These are phyloP conservation scores for Parotocinclus haroldoi DNA, from an alignment of 2,797 vertebrate species.

Conservation along the genomic window DNA sequence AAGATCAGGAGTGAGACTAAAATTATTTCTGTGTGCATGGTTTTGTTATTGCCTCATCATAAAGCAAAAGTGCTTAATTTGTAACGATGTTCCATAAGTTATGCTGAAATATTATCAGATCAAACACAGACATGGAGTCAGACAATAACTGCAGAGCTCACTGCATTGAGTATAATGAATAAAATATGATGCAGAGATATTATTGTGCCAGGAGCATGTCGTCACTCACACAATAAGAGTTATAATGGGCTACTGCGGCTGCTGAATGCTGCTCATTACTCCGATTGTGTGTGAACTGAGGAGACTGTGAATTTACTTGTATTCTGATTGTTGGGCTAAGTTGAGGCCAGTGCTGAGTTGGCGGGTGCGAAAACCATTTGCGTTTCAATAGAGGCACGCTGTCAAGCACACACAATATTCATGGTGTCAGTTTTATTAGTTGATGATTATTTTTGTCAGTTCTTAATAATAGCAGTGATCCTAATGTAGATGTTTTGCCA, in stretches of 20 bases:
- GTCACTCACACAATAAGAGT: constrained; percentile 55
- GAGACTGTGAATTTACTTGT: constrained; percentile 45
- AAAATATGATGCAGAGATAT: constrained; percentile 67
- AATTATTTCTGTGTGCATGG: neutral
- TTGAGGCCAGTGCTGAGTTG: constrained; percentile 15
- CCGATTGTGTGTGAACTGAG: constrained; percentile 51
- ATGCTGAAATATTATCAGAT: constrained; percentile 25
- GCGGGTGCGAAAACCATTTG: neutral
- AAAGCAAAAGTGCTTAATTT: constrained; percentile 2
- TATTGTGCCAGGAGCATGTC: constrained; percentile 57
- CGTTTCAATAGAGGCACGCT: too few relatives aligned
- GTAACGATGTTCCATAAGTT: too few relatives aligned
- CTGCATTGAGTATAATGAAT: constrained; percentile 66
- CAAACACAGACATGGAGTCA: constrained; percentile 29
- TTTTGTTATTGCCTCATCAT: constrained; percentile 6
- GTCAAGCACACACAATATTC: too few relatives aligned
- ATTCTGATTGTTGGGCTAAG: constrained; percentile 35
- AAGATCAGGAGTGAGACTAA: neutral
- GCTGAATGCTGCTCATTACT: constrained; percentile 55
- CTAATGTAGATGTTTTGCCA: too few relatives aligned
- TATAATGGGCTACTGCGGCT: constrained; percentile 59
- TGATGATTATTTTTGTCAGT: too few relatives aligned
- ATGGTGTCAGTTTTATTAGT: too few relatives aligned
- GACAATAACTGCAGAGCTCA: constrained; percentile 61
- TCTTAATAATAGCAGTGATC: too few relatives aligned